Percentiles rank a stretch among this genome's conserved stretches.
Conservation (phyloP, 2,113 vertebrate species). For the Silurus meridionalis region DNA sequence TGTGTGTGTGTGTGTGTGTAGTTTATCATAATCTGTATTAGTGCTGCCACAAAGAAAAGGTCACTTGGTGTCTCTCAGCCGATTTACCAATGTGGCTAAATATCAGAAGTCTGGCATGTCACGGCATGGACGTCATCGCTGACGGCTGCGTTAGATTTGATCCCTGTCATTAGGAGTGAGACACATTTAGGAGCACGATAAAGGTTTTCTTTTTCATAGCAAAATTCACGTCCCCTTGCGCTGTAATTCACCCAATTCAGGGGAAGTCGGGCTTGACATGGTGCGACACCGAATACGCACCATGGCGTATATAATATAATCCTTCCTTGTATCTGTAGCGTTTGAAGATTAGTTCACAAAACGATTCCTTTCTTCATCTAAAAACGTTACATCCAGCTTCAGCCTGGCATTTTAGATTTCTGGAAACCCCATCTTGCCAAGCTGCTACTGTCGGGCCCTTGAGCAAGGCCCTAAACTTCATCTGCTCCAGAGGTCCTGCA, state of each 20-base stretch:
- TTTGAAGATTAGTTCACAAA: no score
- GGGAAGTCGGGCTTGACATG: background rate
- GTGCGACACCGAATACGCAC: background rate
- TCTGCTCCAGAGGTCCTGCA: no score
- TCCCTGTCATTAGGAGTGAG: background rate
- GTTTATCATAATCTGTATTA: constrained; percentile 18
- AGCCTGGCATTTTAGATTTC: no score
- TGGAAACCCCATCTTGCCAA: no score
- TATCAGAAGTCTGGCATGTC: constrained; percentile 22
- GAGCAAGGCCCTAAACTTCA: no score
- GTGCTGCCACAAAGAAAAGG: constrained; percentile 32
- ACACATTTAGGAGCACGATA: background rate
- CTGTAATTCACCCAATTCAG: background rate
- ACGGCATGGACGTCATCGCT: background rate
- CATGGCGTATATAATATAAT: background rate
- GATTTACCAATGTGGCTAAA: constrained; percentile 24
- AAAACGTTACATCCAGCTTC: no score
- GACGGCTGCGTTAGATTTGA: background rate
- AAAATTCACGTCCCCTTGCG: background rate
- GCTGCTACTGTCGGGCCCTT: no score
- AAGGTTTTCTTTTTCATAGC: no score
- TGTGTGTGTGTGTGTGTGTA: background rate
- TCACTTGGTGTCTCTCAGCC: background rate
- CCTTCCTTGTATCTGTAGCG: no score
- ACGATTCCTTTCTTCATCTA: no score